Evolutionary conservation across 2,888 invertebrate genomes (phyloP).

Genomic region (Perithous albicinctus): DNA sequence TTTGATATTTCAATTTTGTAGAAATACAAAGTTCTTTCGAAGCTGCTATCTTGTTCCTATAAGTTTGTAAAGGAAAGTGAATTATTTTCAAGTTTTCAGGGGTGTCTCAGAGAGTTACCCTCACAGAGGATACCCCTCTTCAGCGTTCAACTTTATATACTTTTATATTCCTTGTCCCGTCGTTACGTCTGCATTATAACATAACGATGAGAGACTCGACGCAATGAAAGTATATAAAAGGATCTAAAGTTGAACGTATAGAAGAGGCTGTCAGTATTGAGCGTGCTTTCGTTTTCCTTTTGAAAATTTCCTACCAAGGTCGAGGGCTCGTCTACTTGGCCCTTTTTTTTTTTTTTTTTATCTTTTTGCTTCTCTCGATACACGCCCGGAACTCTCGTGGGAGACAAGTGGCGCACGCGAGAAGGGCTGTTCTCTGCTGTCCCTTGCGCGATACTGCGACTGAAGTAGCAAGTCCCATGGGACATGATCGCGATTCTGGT

Average conservation of each 20-base stretch:
- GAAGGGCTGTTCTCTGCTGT: background rate
- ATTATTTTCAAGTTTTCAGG: background rate
- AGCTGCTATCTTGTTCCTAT: background rate
- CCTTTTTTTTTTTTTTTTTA: background rate
- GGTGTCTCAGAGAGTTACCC: background rate
- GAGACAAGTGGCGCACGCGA: slow-evolving; percentile 1
- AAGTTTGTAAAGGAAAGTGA: background rate
- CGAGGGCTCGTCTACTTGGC: slow-evolving; percentile 3
- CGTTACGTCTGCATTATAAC: slow-evolving; percentile 2
- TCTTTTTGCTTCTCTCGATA: too few relatives aligned
- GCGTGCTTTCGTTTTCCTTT: background rate
- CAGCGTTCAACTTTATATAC: background rate
- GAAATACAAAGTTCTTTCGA: background rate
- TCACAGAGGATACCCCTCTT: background rate
- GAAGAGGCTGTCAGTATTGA: background rate
- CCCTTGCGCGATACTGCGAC: slow-evolving; percentile 21
- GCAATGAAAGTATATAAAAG: background rate
- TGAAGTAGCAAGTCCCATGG: slow-evolving; percentile 6
- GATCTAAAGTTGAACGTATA: slow-evolving; percentile 2
- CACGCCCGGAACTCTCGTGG: background rate
- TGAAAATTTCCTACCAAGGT: background rate
- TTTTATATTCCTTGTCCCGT: background rate
- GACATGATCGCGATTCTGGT: slow-evolving; percentile 17
- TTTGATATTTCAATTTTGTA: background rate
- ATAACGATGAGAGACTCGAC: slow-evolving; percentile 6